Base-by-base conservation (phyloP, 1,140 invertebrate genomes). In the Sycobia sp. region DNA sequence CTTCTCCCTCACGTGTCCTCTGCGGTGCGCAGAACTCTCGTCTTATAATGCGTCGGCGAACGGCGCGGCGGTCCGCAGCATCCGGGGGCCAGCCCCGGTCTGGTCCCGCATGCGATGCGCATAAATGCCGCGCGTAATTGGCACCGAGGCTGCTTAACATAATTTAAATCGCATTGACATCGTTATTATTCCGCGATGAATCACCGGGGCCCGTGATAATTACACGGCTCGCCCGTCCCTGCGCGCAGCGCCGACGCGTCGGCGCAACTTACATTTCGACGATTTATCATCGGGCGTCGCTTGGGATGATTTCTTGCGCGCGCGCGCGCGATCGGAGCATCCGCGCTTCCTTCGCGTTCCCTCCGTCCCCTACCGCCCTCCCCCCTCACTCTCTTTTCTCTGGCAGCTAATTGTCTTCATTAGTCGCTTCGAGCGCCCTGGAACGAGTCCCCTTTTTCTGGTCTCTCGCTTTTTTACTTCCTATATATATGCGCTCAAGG, bases 111-210 rank as follows among this genome's bases (percentile, higher is more conserved):
- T n/a, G n/a, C n/a, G n/a, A n/a, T n/a, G n/a, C n/a, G n/a, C n/a
- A n/a, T n/a, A n/a, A n/a, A n/a, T n/a, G n/a, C n/a, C n/a, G n/a
- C n/a, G n/a, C 3, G 20, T n/a, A 39, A 54, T 54, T 39, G 13
- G 34, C n/a, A 8, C 51, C 23, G n/a, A n/a, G 16, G 11, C 27
- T 43, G 18, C 18, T 41, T 60, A 51, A 18, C 36, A 60, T 60
- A 18, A 60, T 60, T 60, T 39, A 49, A 25, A 25, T 22, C n/a
- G 16, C 25, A 60, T 51, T 41, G 47, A 41, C 46, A 41, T 51
- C 23, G 36, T 60, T 60, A 41, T 60, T 58, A 60, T 51, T 41
- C 23, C 10, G n/a, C 44, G n/a, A 36, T 59, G 46, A 59, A 59
- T 59, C 56, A 59, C 11, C 22, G 14, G 7, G 7, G n/a, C n/a